Evolutionary conservation across 1,140 invertebrate genomes (phyloP).

Genomic region (Drosophila sp.): DNA sequence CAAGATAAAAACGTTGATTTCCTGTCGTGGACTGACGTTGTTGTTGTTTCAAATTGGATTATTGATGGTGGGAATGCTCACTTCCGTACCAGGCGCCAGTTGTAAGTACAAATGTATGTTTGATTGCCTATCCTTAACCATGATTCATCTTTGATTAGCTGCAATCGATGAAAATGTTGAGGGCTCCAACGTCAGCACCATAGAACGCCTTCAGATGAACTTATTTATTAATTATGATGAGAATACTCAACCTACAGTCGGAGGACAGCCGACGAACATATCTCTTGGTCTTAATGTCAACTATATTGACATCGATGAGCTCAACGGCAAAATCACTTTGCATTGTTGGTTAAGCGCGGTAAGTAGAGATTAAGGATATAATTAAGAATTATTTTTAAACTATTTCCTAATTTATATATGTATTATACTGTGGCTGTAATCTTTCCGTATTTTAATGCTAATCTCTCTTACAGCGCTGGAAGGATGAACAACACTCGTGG

Average conservation of each 20-base stretch:
- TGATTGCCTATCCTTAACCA: background rate
- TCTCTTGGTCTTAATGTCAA: slow-evolving; percentile 86
- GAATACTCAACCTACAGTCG: slow-evolving; percentile 86
- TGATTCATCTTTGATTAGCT: slow-evolving; percentile 12
- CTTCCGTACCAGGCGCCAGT: slow-evolving; percentile 67
- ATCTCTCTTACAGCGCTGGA: slow-evolving; percentile 86
- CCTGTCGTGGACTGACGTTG: slow-evolving; percentile 54
- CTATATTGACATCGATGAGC: slow-evolving; percentile 87
- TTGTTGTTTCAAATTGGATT: slow-evolving; percentile 25
- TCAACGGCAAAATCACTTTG: slow-evolving; percentile 85
- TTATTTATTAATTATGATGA: slow-evolving; percentile 88
- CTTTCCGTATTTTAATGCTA: too few relatives aligned
- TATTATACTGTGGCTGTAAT: too few relatives aligned
- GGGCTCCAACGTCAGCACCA: slow-evolving; percentile 85
- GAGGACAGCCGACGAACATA: slow-evolving; percentile 86
- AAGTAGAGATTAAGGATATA: slow-evolving; percentile 51
- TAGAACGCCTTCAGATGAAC: slow-evolving; percentile 87
- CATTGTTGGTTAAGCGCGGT: slow-evolving; percentile 87
- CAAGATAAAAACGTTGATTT: slow-evolving; percentile 64
- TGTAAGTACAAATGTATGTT: slow-evolving; percentile 43
- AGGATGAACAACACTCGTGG: slow-evolving; percentile 88
- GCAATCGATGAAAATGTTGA: slow-evolving; percentile 6
- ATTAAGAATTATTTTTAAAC: too few relatives aligned
- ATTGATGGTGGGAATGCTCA: slow-evolving; percentile 25
- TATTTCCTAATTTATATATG: too few relatives aligned